Base-by-base conservation (phyloP, 53 echinoderm and acorn worm genomes). In the Echinarachnius parma region DNA sequence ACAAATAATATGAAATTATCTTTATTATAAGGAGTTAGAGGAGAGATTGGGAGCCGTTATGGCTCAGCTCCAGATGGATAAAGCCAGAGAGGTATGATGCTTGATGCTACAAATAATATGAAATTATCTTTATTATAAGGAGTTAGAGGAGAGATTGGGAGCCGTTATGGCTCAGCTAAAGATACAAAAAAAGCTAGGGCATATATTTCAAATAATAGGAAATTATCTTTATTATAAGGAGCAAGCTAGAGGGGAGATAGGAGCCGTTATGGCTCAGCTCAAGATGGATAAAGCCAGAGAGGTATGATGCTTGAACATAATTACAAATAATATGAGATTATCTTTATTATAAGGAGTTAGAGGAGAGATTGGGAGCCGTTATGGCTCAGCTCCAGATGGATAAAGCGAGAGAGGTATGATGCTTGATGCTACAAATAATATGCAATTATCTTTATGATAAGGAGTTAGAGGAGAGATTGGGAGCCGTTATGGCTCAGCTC, bases 201-300 rank as follows among this genome's bases (percentile, higher is more conserved):
- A n/a, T n/a, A n/a, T n/a, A n/a, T n/a, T n/a, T n/a, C n/a, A n/a
- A n/a, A n/a, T n/a, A n/a, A n/a, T n/a, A n/a, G n/a, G n/a, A n/a
- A n/a, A n/a, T n/a, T n/a, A n/a, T n/a, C n/a, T n/a, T n/a, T n/a
- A n/a, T n/a, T n/a, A n/a, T n/a, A n/a, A 92, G 59, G 67, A 83
- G 32, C n/a, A n/a, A n/a, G n/a, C 96, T 92, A 32, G 96, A 96
- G 52, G 96, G 92, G 56, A 61, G 56, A 47, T 65, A 92, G 96
- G 96, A 14, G 74, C 88, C 7, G 39, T 96, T 88, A 87, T 96
- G 79, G 96, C 92, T 58, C 70, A 88, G 77, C 61, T 96, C 61
- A 91, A 96, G 65, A 57, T 96, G 79, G 85, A 96, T 54, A 96
- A 92, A 82, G 91, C 96, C 7, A 82, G 91, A 61, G 96, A 96